Percentiles rank a stretch among this genome's conserved stretches.
These are phyloP conservation scores for Leucopternis melanops DNA, from an alignment of 2,113 vertebrate genomes.

Conservation along the genomic window DNA sequence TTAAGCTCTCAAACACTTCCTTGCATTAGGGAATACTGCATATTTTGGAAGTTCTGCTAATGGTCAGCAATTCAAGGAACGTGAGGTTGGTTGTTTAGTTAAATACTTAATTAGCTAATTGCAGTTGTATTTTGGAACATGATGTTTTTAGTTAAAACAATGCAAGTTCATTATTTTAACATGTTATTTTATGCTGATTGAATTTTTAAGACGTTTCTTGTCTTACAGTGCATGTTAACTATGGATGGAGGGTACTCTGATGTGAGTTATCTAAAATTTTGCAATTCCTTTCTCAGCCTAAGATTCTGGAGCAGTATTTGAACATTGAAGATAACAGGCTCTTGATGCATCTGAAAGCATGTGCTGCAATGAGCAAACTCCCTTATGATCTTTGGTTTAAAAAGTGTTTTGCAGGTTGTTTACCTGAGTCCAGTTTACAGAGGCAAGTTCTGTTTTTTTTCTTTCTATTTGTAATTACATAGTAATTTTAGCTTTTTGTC, in stretches of 20 bases:
- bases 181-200: background rate
- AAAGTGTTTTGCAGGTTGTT: conserved; percentile 91
- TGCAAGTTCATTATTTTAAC: background rate
- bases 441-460: conserved; percentile 71
- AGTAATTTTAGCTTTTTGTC: background rate
- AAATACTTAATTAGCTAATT: background rate
- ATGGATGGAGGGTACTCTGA: background rate
- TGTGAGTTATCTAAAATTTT: background rate
- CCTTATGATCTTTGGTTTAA: conserved; percentile 91
- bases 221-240: background rate
- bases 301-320: conserved; percentile 92
- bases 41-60: background rate
- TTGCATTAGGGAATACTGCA: background rate
- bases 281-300: conserved; percentile 76
- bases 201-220: background rate
- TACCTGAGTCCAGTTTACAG: conserved; percentile 93
- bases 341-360: conserved; percentile 81
- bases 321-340: conserved; percentile 88
- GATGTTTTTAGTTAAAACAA: background rate
- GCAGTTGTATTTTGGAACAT: background rate
- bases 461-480: background rate
- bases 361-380: conserved; percentile 76
- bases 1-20: background rate
- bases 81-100: background rate
- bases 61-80: background rate